phyloP scores from a whole-genome alignment of 2,113 vertebrate genomes.

The Ophiodon elongatus region DNA sequence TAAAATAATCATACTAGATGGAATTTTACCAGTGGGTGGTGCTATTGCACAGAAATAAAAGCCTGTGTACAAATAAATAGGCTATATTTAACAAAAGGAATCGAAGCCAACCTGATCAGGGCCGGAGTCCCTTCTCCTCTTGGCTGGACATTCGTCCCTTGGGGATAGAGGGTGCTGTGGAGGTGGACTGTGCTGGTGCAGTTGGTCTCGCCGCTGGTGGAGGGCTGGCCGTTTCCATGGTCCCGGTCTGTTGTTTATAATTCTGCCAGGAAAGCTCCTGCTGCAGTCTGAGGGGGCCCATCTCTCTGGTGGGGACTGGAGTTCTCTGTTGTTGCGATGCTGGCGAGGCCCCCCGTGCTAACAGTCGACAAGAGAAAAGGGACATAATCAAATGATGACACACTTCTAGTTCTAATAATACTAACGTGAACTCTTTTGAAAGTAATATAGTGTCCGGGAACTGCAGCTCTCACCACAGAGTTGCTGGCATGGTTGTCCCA shows the following conservation, averaged over 20 bases:
- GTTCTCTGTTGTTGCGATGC: conserved; percentile 84
- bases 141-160: conserved; percentile 83
- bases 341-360: conserved; percentile 82
- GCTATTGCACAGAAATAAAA: conserved; percentile 35
- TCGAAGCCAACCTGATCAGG: conserved; percentile 82
- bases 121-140: conserved; percentile 85
- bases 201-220: conserved; percentile 73
- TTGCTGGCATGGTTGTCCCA: conserved; percentile 80
- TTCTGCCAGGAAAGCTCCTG: conserved; percentile 71
- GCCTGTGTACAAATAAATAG: background rate
- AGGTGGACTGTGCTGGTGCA: conserved; percentile 67
- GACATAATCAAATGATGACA: conserved; percentile 5
- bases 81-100: background rate
- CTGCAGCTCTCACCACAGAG: conserved; percentile 71
- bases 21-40: conserved; percentile 56
- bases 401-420: background rate
- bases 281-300: conserved; percentile 81
- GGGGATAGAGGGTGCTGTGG: conserved; percentile 63
- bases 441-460: background rate
- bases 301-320: conserved; percentile 83
- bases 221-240: conserved; percentile 78
- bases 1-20: background rate
- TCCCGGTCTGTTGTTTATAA: conserved; percentile 68
- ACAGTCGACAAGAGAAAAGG: background rate
- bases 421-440: background rate